Evolutionary conservation across 2,888 invertebrate genomes (phyloP).

Genomic region (Listrodromus nycthemerus): DNA sequence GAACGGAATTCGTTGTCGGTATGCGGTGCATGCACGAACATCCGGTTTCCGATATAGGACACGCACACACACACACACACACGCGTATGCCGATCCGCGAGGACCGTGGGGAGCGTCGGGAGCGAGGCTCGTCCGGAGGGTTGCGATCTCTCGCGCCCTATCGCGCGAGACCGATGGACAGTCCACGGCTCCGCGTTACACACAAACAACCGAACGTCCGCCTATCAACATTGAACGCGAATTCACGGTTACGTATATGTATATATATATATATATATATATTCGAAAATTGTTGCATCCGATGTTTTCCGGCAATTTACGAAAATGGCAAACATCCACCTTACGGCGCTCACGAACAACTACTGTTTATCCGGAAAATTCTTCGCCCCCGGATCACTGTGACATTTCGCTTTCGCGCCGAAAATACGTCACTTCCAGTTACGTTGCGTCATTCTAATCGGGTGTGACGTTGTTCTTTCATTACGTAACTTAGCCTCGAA

Average conservation of each 20-base stretch:
- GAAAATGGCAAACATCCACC: too few relatives aligned
- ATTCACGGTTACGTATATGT: constrained; percentile 1
- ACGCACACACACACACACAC: background rate
- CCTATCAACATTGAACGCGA: background rate
- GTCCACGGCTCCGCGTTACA: background rate
- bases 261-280: background rate
- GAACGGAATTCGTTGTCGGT: constrained; percentile 62
- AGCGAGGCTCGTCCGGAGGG: constrained; percentile 13
- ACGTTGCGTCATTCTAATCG: too few relatives aligned
- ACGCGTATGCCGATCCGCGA: background rate
- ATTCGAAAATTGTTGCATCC: background rate
- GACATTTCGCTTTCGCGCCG: too few relatives aligned
- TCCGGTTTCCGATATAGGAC: constrained; percentile 10
- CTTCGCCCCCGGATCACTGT: too few relatives aligned
- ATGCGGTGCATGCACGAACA: constrained; percentile 35
- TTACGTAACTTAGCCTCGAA: too few relatives aligned
- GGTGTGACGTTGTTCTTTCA: too few relatives aligned
- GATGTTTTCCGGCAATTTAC: too few relatives aligned
- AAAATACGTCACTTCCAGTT: too few relatives aligned
- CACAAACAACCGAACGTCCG: background rate
- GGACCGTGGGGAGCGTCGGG: constrained; percentile 18
- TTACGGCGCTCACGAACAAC: too few relatives aligned
- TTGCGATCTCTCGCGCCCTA: background rate
- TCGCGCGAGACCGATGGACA: background rate
- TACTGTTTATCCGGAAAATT: too few relatives aligned